Percentiles rank a stretch among this genome's conserved stretches.
Conservation (phyloP, 2,888 invertebrate genomes). For the Exephanes ischioxanthus region DNA sequence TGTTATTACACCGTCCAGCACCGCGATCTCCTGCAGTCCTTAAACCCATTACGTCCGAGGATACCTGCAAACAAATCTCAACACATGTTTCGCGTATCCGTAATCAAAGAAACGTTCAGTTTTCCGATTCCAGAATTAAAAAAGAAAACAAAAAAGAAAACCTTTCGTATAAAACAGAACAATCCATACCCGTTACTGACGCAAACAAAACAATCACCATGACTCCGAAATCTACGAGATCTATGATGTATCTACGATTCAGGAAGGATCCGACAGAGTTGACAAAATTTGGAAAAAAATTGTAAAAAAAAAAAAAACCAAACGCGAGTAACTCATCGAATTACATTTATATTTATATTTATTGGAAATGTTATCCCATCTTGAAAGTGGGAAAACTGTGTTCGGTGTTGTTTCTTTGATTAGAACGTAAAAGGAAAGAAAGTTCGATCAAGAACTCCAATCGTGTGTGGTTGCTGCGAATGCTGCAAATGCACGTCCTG, state of each 20-base stretch:
- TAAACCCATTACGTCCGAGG: neutral
- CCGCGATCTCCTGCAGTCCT: constrained; percentile 20
- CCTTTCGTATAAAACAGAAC: neutral
- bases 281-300: constrained; percentile 15
- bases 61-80: constrained; percentile 48
- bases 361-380: constrained; percentile 3
- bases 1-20: constrained; percentile 49
- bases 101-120: constrained; percentile 65
- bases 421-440: constrained; percentile 26
- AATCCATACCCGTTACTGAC: neutral
- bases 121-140: constrained; percentile 34
- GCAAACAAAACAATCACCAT: constrained; percentile 10
- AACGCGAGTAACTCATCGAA: neutral
- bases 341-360: neutral
- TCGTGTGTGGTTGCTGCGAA: constrained; percentile 3
- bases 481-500: constrained; percentile 60
- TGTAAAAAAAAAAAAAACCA: constrained; percentile 18
- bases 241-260: neutral
- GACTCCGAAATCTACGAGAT: constrained; percentile 7
- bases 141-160: neutral
- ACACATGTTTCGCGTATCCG: constrained; percentile 26
- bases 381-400: constrained; percentile 48
- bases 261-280: neutral
- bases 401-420: constrained; percentile 63
- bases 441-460: constrained; percentile 28